A percentile compares a stretch with the other conserved stretches of the same genome.
These are phyloP conservation scores for Centruroides vittatus DNA, from an alignment of 1,140 invertebrate genomes.

Conservation along the genomic window DNA sequence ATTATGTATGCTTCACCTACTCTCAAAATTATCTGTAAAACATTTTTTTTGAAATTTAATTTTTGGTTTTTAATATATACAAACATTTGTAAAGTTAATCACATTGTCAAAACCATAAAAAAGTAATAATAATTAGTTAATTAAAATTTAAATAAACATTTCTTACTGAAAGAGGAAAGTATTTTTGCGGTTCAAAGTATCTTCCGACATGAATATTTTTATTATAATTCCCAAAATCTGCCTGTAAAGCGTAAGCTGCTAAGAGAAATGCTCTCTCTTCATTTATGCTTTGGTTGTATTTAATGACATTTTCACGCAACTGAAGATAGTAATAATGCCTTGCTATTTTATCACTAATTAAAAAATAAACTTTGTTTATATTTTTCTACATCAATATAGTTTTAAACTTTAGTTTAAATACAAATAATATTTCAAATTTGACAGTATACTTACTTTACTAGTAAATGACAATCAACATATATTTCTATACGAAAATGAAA, in stretches of 20 bases:
- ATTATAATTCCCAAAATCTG: constrained; percentile 64
- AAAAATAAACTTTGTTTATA: constrained; percentile 15
- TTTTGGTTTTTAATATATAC: background rate
- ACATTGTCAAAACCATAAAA: background rate
- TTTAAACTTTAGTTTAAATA: background rate
- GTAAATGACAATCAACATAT: constrained; percentile 57
- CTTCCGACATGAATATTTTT: constrained; percentile 29
- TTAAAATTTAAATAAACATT: background rate
- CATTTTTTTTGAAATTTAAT: too few relatives aligned
- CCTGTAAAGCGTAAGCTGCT: constrained; percentile 74
- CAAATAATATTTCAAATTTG: background rate
- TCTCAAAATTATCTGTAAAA: constrained; percentile 34
- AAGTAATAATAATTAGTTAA: background rate
- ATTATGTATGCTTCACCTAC: constrained; percentile 44
- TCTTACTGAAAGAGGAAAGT: constrained; percentile 57
- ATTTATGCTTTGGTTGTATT: constrained; percentile 31
- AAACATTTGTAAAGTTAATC: too few relatives aligned
- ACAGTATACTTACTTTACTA: constrained; percentile 47
- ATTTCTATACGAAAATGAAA: constrained; percentile 86
- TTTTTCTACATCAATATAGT: background rate
- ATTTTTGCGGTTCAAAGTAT: constrained; percentile 46
- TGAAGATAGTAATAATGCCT: constrained; percentile 87
- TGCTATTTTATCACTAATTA: constrained; percentile 64
- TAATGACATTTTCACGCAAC: constrained; percentile 67
- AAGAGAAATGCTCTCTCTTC: constrained; percentile 61